Evolutionary conservation across 2,797 vertebrate species (phyloP).

Genomic region (Pelobates cultripes): DNA sequence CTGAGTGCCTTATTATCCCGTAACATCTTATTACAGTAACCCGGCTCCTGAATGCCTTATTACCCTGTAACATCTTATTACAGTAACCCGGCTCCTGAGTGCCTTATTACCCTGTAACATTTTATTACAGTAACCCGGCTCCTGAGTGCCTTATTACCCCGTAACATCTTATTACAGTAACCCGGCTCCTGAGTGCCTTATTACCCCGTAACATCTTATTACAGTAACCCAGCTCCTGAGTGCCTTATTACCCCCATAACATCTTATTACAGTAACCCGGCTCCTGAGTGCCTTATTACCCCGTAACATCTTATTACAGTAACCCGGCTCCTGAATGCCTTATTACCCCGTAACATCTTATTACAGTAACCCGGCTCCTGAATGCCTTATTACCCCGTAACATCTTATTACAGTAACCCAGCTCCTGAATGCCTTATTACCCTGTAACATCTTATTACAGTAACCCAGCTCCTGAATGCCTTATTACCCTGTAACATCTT

Average conservation of each 20-base stretch:
- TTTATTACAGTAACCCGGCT: neutral
- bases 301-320: neutral
- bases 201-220: neutral
- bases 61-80: neutral
- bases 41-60: neutral
- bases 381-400: neutral
- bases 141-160: neutral
- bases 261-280: neutral
- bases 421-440: neutral
- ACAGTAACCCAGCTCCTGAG: neutral
- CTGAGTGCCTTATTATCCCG: neutral
- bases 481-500: neutral
- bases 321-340: neutral
- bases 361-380: neutral
- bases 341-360: neutral
- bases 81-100: neutral
- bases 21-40: neutral
- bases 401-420: neutral
- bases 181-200: neutral
- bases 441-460: slow-evolving; percentile 1
- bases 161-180: neutral
- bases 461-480: neutral
- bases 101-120: neutral
- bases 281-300: neutral
- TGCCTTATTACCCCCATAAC: neutral